phyloP scores from a whole-genome alignment of 2,888 invertebrate species.

The Epirrhoe alternata region DNA sequence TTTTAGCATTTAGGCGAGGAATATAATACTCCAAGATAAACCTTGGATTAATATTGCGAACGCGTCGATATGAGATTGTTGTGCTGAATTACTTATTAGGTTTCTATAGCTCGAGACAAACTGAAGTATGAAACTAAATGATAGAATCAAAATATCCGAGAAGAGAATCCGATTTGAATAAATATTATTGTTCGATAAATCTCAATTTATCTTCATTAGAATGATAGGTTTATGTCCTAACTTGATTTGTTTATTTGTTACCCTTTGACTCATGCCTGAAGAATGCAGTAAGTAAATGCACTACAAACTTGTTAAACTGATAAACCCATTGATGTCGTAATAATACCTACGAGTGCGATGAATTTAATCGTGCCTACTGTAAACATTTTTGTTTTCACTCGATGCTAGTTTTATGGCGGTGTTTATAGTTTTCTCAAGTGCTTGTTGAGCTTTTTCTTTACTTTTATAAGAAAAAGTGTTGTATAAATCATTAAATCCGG shows the following conservation, averaged over 20 bases:
- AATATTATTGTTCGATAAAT: slow-evolving; percentile 29
- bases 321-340: not conserved
- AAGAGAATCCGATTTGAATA: slow-evolving; percentile 11
- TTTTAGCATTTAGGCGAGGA: slow-evolving; percentile 16
- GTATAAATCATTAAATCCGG: slow-evolving; percentile 67
- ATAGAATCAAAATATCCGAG: not conserved
- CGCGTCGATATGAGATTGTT: slow-evolving; percentile 32
- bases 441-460: slow-evolving; percentile 45
- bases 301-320: not conserved
- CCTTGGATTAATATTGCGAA: slow-evolving; percentile 46
- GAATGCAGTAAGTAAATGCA: slow-evolving; percentile 32
- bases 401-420: slow-evolving; percentile 40
- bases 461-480: slow-evolving; percentile 54
- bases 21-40: slow-evolving; percentile 38
- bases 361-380: not conserved
- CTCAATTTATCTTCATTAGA: slow-evolving; percentile 38
- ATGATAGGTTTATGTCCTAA: slow-evolving; percentile 38
- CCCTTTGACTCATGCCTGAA: slow-evolving; percentile 31
- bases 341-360: not conserved
- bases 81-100: slow-evolving; percentile 9
- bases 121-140: not conserved
- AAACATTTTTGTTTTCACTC: slow-evolving; percentile 17
- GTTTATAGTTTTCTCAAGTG: slow-evolving; percentile 45
- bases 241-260: slow-evolving; percentile 28
- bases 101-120: not conserved